phyloP scores from a whole-genome alignment of 2,113 vertebrate species.

The Gymnocephalus cernua region DNA sequence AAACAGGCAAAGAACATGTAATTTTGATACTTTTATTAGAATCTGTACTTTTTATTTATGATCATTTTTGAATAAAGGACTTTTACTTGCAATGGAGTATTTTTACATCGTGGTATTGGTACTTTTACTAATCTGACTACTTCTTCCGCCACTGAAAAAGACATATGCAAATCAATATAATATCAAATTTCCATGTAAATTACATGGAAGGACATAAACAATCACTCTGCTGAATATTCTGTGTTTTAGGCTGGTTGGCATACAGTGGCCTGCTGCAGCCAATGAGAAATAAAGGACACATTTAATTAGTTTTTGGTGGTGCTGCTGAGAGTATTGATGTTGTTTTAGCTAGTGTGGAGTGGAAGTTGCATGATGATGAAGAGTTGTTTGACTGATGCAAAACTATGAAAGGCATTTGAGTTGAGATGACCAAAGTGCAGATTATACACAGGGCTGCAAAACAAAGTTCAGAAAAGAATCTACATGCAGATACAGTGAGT shows the following conservation, averaged over 20 bases:
- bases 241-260: constrained; percentile 36
- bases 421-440: neutral
- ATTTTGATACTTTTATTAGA: no score
- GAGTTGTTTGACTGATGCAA: constrained; percentile 16
- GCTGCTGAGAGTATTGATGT: constrained; percentile 58
- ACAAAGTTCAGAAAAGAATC: constrained; percentile 9
- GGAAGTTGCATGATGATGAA: constrained; percentile 16
- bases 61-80: neutral
- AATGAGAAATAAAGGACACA: constrained; percentile 68
- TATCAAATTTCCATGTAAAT: neutral
- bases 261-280: constrained; percentile 42
- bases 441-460: neutral
- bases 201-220: neutral
- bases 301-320: constrained; percentile 62
- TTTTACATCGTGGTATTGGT: neutral
- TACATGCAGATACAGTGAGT: neutral
- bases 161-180: neutral
- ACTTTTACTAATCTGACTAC: neutral
- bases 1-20: neutral
- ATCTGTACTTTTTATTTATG: no score
- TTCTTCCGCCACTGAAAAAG: neutral
- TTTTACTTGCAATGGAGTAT: neutral
- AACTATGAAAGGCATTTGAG: constrained; percentile 26
- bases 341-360: constrained; percentile 9
- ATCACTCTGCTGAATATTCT: constrained; percentile 4